Evolutionary conservation across 2,888 invertebrate species (phyloP).

Genomic region (Lordiphosa fenestrarum): DNA sequence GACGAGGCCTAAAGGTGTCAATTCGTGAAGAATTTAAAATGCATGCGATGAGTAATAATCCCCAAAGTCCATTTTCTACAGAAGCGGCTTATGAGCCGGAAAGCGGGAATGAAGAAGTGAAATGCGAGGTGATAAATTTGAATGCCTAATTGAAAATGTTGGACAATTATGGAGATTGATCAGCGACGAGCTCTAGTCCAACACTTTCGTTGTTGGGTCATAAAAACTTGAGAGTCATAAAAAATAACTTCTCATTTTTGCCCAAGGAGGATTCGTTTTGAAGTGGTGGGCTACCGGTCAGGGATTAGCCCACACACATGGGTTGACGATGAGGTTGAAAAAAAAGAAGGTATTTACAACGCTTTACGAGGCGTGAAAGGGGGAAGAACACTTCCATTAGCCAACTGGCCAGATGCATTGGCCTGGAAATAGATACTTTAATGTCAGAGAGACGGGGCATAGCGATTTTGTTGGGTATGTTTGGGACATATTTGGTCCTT

Average conservation of each 20-base stretch:
- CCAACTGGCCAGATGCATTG: slow-evolving; percentile 12
- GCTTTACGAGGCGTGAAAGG: slow-evolving; percentile 42
- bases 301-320: slow-evolving; percentile 43
- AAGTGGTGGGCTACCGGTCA: slow-evolving; percentile 47
- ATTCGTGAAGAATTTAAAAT: slow-evolving; percentile 63
- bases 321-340: slow-evolving; percentile 11
- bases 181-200: slow-evolving; percentile 17
- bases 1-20: slow-evolving; percentile 57
- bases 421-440: slow-evolving; percentile 18
- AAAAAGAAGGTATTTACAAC: slow-evolving; percentile 42
- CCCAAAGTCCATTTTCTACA: slow-evolving; percentile 28
- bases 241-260: slow-evolving; percentile 16
- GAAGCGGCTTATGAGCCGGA: slow-evolving; percentile 17
- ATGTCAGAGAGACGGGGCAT: background rate
- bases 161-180: slow-evolving; percentile 61
- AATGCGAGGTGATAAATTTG: slow-evolving; percentile 53
- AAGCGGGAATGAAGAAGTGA: slow-evolving; percentile 10
- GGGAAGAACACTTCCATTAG: slow-evolving; percentile 51
- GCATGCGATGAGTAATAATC: slow-evolving; percentile 71
- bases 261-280: slow-evolving; percentile 7
- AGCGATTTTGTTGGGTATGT: background rate
- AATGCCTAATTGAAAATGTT: slow-evolving; percentile 51
- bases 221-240: slow-evolving; percentile 44
- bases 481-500: background rate
- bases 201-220: slow-evolving; percentile 26